Conservation (phyloP, 2,888 invertebrate species). For the Asteroscopus sphinx region DNA sequence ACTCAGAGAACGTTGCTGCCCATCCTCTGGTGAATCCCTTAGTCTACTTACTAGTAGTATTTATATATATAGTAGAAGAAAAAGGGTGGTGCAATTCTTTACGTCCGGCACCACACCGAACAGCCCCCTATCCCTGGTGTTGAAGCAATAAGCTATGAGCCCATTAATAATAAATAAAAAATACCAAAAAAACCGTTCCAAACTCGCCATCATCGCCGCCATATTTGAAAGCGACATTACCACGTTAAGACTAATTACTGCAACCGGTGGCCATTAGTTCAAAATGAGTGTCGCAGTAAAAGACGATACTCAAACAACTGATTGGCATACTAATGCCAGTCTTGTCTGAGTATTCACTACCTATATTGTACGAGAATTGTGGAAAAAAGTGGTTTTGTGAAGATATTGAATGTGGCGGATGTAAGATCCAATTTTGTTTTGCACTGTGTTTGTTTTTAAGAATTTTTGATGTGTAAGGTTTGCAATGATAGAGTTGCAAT, state of each 20-base stretch:
- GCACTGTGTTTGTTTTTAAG: neutral
- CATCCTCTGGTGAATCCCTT: too few species aligned
- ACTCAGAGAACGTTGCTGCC: too few species aligned
- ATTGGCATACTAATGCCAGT: conserved; percentile 43
- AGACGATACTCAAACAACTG: conserved; percentile 28
- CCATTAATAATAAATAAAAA: too few species aligned
- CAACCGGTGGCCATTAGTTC: conserved; percentile 65
- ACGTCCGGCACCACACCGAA: too few species aligned
- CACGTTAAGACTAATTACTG: conserved; percentile 63
- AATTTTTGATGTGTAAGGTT: too few species aligned
- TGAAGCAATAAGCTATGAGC: too few species aligned
- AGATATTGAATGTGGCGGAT: neutral
- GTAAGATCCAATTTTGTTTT: conserved; percentile 2
- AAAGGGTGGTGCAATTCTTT: too few species aligned
- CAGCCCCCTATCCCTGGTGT: too few species aligned
- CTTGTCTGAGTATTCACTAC: conserved; percentile 8
- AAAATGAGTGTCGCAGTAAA: conserved; percentile 50
- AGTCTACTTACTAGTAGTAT: too few species aligned
- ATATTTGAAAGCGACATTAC: conserved; percentile 43
- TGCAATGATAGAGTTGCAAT: too few species aligned
- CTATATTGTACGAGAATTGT: conserved; percentile 6
- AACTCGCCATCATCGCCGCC: conserved; percentile 6
- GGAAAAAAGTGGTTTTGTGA: conserved; percentile 37
- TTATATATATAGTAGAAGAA: too few species aligned
- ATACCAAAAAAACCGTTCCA: neutral